These are phyloP conservation scores for Isotomurus palustris DNA, from an alignment of 2,888 invertebrate species.

Conservation along the genomic window DNA sequence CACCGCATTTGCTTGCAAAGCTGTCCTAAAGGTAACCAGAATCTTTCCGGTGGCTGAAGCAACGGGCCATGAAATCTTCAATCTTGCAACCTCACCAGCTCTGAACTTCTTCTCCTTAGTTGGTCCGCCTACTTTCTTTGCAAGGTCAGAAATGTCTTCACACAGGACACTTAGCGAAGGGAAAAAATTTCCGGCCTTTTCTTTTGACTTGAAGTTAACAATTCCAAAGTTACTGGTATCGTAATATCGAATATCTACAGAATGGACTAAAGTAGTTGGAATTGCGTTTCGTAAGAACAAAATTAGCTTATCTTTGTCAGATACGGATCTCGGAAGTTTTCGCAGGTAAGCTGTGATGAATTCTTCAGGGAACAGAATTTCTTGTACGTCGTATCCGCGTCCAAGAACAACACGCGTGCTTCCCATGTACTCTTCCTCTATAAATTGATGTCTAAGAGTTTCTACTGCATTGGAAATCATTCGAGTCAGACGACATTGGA, in stretches of 20 bases:
- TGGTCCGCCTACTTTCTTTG: not conserved
- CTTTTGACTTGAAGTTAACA: not conserved
- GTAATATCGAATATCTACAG: not conserved
- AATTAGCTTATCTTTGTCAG: not conserved
- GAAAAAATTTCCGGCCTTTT: too few species aligned
- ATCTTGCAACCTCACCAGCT: not conserved
- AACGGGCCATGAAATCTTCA: constrained; percentile 11
- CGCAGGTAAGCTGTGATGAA: constrained; percentile 8
- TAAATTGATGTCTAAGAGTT: not conserved
- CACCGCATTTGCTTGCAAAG: not conserved
- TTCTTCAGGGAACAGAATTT: constrained; percentile 20
- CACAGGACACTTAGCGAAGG: too few species aligned
- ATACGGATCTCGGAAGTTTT: not conserved
- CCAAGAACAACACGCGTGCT: constrained; percentile 23
- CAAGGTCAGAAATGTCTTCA: too few species aligned
- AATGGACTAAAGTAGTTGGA: not conserved
- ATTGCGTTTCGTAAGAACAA: not conserved
- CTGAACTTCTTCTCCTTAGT: not conserved
- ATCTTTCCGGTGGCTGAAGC: not conserved
- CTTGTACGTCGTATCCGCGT: constrained; percentile 17
- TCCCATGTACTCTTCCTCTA: constrained; percentile 20
- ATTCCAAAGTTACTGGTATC: not conserved
- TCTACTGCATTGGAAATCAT: not conserved
- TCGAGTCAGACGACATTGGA: not conserved
- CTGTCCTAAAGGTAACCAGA: not conserved